phyloP scores from a whole-genome alignment of 2,113 vertebrate species.

The Neogale vison region DNA sequence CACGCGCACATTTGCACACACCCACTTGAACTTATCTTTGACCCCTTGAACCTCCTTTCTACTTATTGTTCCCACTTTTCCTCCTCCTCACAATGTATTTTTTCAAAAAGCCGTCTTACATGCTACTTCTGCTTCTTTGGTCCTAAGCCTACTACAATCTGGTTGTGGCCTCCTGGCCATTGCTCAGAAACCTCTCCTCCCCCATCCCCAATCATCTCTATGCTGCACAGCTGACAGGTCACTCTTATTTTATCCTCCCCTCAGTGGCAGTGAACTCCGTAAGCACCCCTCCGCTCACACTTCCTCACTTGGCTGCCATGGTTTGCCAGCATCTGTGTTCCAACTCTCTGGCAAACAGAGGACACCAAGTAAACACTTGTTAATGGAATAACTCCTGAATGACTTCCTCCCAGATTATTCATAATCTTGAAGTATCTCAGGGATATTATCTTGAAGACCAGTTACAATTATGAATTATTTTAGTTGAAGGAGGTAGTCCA shows the following conservation, averaged over 20 bases:
- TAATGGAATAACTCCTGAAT: not conserved
- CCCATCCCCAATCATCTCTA: not conserved
- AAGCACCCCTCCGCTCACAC: rapidly evolving
- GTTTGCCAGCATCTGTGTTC: not conserved
- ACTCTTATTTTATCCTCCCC: not conserved
- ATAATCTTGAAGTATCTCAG: not conserved
- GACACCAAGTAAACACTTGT: not conserved
- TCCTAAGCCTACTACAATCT: not conserved
- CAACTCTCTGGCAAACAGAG: not conserved
- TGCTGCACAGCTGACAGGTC: not conserved
- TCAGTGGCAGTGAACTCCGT: not conserved
- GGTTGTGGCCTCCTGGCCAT: not conserved
- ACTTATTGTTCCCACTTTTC: not conserved
- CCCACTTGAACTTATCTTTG: not conserved
- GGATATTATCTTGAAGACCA: not conserved
- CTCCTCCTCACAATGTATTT: no score
- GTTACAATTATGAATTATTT: not conserved
- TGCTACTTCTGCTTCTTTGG: not conserved
- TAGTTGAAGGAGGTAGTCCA: not conserved
- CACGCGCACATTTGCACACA: rapidly evolving
- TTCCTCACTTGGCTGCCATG: not conserved
- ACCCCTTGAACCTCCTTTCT: not conserved
- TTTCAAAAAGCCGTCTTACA: not conserved
- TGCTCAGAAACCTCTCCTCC: not conserved
- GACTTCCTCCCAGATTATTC: not conserved